Evolutionary conservation across 2,113 vertebrate species (phyloP).

Genomic region (Pseudorectes ferrugineus): DNA sequence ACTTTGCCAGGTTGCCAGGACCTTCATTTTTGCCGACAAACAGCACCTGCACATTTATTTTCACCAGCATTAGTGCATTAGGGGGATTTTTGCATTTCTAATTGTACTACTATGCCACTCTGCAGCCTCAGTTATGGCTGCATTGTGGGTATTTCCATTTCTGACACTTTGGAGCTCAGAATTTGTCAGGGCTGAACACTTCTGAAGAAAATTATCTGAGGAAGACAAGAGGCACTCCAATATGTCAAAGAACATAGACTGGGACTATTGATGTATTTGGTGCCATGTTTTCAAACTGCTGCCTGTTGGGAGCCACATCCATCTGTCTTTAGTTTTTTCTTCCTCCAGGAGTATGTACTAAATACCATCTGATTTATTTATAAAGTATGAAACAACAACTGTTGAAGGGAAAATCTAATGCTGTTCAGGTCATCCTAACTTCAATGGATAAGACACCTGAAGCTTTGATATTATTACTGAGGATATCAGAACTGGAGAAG

Average conservation of each 20-base stretch:
- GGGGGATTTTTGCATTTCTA: background rate
- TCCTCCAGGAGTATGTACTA: background rate
- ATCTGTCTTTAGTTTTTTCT: slow-evolving; percentile 12
- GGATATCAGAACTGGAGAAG: background rate
- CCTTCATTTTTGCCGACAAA: background rate
- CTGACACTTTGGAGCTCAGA: background rate
- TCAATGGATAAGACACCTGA: background rate
- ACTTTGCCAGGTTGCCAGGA: background rate
- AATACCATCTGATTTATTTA: background rate
- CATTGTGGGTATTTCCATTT: background rate
- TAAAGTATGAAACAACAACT: background rate
- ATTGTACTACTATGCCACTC: background rate
- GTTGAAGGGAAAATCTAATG: background rate
- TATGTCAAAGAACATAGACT: background rate
- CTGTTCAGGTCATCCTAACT: background rate
- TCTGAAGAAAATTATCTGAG: background rate
- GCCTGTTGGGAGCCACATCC: slow-evolving; percentile 2
- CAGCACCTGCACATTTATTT: background rate
- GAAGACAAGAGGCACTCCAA: background rate
- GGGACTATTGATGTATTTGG: background rate
- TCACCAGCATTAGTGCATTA: background rate
- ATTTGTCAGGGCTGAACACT: background rate
- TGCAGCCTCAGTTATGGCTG: background rate
- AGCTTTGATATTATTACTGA: slow-evolving; percentile 8
- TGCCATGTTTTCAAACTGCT: slow-evolving; percentile 14